Percentiles rank a stretch among this genome's conserved stretches.
Evolutionary conservation across 2,797 vertebrate genomes (phyloP).

Genomic region (Manis javanica): DNA sequence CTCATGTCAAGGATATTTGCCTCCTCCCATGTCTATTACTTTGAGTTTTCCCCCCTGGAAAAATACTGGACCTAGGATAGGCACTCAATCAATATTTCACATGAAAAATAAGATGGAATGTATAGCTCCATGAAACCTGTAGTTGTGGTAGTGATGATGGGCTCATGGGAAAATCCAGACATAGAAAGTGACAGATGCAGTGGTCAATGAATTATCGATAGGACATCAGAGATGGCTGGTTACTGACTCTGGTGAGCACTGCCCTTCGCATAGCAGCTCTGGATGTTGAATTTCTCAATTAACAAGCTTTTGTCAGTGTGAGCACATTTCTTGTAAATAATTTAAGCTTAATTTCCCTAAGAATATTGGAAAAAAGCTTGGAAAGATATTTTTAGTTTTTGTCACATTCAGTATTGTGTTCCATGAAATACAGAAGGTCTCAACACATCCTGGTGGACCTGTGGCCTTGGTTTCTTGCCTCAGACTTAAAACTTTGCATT

Average conservation of each 20-base stretch:
- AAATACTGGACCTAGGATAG: neutral
- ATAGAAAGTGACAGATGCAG: neutral
- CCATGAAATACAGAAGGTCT: neutral
- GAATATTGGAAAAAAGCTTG: neutral
- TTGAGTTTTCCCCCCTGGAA: neutral
- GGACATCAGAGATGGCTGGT: neutral
- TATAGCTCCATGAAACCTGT: neutral
- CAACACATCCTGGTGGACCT: rapidly evolving
- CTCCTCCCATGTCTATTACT: neutral
- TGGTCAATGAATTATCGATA: neutral
- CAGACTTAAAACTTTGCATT: neutral
- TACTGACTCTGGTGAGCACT: too few relatives aligned
- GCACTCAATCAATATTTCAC: neutral
- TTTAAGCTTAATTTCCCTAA: neutral
- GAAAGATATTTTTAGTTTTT: neutral
- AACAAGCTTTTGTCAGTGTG: neutral
- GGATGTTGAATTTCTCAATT: neutral
- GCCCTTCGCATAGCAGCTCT: too few relatives aligned
- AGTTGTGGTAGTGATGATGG: rapidly evolving
- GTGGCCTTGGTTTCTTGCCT: neutral
- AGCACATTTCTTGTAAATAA: neutral
- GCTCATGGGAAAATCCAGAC: neutral
- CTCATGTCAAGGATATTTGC: neutral
- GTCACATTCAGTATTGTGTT: neutral
- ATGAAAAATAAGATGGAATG: neutral